Evolutionary conservation across 2,888 invertebrate species (phyloP).

Genomic region (Lysandra bellargus): DNA sequence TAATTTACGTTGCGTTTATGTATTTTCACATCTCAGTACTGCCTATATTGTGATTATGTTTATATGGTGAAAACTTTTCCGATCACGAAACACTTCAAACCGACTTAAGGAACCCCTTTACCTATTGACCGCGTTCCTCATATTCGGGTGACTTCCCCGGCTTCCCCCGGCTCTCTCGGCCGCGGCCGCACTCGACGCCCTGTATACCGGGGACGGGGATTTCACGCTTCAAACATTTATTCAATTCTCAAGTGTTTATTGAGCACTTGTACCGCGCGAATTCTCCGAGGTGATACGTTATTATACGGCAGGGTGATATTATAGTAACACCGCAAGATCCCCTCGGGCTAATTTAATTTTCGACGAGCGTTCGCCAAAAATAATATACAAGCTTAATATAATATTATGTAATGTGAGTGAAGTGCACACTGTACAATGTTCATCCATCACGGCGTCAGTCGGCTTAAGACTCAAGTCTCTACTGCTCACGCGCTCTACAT

Average conservation of each 20-base stretch:
- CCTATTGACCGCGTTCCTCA: constrained; percentile 35
- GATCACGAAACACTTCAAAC: constrained; percentile 2
- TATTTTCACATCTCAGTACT: too few relatives aligned
- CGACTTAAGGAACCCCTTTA: constrained; percentile 31
- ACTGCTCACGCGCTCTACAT: constrained; percentile 6
- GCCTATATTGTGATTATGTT: too few relatives aligned
- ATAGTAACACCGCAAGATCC: neutral
- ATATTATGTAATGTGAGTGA: too few relatives aligned
- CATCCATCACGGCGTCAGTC: neutral
- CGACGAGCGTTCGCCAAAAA: neutral
- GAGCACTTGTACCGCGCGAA: neutral
- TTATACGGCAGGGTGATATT: neutral
- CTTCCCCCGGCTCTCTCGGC: constrained; percentile 8
- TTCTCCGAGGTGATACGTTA: neutral
- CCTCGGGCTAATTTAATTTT: neutral
- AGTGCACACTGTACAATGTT: too few relatives aligned
- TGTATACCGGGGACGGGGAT: neutral
- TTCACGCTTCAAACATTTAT: constrained; percentile 8
- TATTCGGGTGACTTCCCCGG: constrained; percentile 40
- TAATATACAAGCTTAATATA: neutral
- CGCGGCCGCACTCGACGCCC: too few relatives aligned
- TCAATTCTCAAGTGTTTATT: neutral
- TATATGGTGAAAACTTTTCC: neutral
- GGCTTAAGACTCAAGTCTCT: neutral
- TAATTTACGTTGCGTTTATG: too few relatives aligned